Base-by-base conservation (phyloP, 2,888 invertebrate species). In the Dusona sp. region DNA sequence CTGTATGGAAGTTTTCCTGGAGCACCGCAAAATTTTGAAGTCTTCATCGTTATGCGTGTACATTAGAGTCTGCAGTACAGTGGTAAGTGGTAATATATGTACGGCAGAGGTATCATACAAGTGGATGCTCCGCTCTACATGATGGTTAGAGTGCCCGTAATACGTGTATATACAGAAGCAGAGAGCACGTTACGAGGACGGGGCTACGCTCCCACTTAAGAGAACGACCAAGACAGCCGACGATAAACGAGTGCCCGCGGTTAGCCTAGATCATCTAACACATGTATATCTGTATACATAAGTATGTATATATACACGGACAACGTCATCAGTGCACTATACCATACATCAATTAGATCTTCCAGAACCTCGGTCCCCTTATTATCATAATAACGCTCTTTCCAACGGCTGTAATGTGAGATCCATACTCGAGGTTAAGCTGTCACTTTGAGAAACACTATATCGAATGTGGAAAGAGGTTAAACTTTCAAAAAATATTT, bases 171-270 rank as follows among this genome's bases (percentile, higher is more conserved):
- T 86, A 83, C 83, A 79, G 81, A 84, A 75, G 70, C 80, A 84
- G 64, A 83, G 61, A 51, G 84, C 73, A 78, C 89, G 89, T 89
- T 88, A 89, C 87, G 88, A 87, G 79, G 90, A 90, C 88, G 88
- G 89, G 89, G 90, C 90, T 90, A 89, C 72, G 89, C 87, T 90
- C 88, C 91, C 88, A 90, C 90, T 90, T 90, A 87, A 84, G 86
- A 81, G 88, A 88, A 89, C 89, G 88, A 88, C 87, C 78, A 79
- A 83, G 83, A 78, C 77, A 36, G 38, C 70, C 51, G 65, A 83
- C 78, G 83, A 83, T 83, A 86, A 86, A 88, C 85, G 89, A 89
- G 87, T 48, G 83, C 29, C 42, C 89, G 85, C 89, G 88, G 89
- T 90, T 91, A 91, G 89, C 91, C 91, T 90, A 91, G 91, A 91